Evolutionary conservation across 1,140 invertebrate species (phyloP).

Genomic region (Lepidurus arcticus): DNA sequence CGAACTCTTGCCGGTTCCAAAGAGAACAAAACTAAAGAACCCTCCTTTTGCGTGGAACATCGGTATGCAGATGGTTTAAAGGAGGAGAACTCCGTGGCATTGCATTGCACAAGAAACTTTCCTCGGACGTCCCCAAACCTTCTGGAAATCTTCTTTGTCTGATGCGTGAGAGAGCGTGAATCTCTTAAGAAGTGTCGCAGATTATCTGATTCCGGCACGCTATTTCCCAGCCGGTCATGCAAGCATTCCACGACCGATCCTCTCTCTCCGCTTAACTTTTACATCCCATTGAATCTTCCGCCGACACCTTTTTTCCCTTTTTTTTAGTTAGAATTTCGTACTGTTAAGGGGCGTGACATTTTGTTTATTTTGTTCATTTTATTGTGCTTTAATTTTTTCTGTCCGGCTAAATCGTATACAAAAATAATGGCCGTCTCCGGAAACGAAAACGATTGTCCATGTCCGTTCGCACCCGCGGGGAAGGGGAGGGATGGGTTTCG

Average conservation of each 20-base stretch:
- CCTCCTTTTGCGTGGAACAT: too few species aligned
- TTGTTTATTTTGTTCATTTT: not conserved
- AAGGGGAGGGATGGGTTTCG: not conserved
- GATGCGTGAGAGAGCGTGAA: not conserved
- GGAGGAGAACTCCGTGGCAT: too few species aligned
- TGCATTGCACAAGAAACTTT: too few species aligned
- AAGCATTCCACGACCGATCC: not conserved
- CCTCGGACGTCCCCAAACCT: too few species aligned
- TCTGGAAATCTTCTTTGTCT: too few species aligned
- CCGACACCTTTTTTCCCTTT: not conserved
- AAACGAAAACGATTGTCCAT: not conserved
- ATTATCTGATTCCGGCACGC: constrained; percentile 17
- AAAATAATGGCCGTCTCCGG: not conserved
- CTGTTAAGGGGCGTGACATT: not conserved
- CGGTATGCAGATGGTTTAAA: too few species aligned
- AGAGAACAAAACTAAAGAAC: too few species aligned
- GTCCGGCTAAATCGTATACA: not conserved
- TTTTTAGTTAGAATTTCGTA: too few species aligned
- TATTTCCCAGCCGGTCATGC: constrained; percentile 4
- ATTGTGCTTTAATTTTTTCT: not conserved
- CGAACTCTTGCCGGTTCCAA: too few species aligned
- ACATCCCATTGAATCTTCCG: constrained; percentile 10
- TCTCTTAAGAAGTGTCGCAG: not conserved
- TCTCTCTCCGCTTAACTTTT: not conserved
- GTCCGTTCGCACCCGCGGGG: not conserved